These are phyloP conservation scores for Strigamia crassipes DNA, from an alignment of 2,888 invertebrate species.

Conservation along the genomic window DNA sequence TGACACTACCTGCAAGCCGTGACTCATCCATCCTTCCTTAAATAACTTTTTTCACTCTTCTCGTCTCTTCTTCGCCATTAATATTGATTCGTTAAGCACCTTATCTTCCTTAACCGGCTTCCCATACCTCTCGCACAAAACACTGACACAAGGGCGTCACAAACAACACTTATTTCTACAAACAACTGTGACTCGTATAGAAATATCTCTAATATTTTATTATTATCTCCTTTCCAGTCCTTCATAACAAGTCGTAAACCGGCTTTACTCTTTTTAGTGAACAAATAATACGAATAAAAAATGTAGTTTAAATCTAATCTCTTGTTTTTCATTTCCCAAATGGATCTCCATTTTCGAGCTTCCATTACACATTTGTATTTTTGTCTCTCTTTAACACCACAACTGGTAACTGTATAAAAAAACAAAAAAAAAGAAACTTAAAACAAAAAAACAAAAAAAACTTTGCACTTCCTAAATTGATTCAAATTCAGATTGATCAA, in stretches of 20 bases:
- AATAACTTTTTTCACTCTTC: neutral
- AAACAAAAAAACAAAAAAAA: too few species aligned
- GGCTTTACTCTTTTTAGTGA: neutral
- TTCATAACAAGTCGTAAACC: constrained; percentile 13
- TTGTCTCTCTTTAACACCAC: neutral
- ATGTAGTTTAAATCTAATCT: neutral
- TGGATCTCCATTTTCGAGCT: neutral
- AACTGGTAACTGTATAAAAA: neutral
- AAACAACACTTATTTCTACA: constrained; percentile 16
- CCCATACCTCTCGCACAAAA: constrained; percentile 9
- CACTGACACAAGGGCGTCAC: constrained; percentile 2
- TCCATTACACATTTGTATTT: neutral
- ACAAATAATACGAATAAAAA: neutral
- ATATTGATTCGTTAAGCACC: constrained; percentile 21
- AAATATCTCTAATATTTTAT: neutral
- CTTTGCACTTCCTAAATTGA: neutral
- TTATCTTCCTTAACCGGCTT: constrained; percentile 21
- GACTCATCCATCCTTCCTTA: constrained; percentile 16
- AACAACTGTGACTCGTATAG: constrained; percentile 5
- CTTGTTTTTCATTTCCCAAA: constrained; percentile 11
- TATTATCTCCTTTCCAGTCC: neutral
- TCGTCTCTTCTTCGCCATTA: neutral
- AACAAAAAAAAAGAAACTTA: neutral
- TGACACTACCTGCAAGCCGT: neutral
- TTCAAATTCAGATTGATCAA: neutral